phyloP scores from a whole-genome alignment of 2,797 vertebrate species.

The Esox lucius region DNA sequence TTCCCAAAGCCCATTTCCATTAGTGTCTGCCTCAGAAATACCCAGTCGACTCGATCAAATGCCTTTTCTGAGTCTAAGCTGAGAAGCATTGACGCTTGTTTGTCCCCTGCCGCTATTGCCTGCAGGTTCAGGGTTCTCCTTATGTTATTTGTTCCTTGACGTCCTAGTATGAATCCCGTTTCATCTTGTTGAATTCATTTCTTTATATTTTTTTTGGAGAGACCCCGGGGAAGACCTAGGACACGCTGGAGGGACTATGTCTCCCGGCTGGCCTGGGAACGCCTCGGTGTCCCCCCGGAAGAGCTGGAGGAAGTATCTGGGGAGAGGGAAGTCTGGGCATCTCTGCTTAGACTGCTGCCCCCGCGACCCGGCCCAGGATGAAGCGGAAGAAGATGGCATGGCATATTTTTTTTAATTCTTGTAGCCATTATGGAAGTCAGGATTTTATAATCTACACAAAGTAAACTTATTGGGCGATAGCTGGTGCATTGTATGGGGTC shows the following conservation, averaged over 20 bases:
- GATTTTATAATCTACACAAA: constrained; percentile 16
- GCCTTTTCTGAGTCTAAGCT: not conserved
- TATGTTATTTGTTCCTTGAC: constrained; percentile 18
- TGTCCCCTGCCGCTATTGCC: not conserved
- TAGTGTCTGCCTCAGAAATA: not conserved
- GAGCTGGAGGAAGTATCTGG: too few relatives aligned
- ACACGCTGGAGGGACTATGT: too few relatives aligned
- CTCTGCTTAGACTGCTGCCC: too few relatives aligned
- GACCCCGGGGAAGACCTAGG: too few relatives aligned
- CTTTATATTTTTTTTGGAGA: too few relatives aligned
- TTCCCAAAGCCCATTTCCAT: not conserved
- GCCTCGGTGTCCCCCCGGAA: too few relatives aligned
- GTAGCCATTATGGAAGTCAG: constrained; percentile 3
- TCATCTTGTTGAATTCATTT: constrained; percentile 14
- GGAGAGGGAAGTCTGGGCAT: too few relatives aligned
- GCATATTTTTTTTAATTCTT: constrained; percentile 1
- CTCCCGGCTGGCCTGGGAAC: too few relatives aligned
- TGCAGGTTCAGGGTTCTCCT: too few relatives aligned
- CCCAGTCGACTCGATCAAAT: too few relatives aligned
- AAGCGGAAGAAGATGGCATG: too few relatives aligned
- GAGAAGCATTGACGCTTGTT: not conserved
- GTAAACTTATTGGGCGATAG: constrained; percentile 20
- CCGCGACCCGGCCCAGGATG: too few relatives aligned
- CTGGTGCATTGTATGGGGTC: not conserved
- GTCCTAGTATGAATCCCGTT: constrained; percentile 14